A percentile compares a stretch with the other conserved stretches of the same genome.
phyloP scores from a whole-genome alignment of 2,888 invertebrate species.

The Athalia rosae region DNA sequence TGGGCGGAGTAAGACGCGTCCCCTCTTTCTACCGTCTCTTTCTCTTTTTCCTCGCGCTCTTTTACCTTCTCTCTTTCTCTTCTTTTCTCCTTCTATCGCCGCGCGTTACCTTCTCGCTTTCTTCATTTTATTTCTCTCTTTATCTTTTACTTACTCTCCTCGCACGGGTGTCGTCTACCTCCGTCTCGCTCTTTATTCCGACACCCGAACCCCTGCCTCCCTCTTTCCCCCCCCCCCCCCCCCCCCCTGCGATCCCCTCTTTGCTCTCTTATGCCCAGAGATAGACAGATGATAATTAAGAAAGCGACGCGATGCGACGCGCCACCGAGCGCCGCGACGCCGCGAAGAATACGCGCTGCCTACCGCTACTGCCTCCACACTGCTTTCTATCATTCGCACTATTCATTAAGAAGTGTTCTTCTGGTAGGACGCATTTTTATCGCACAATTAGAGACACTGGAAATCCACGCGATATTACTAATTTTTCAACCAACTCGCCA shows the following conservation, averaged over 20 bases:
- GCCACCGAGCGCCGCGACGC: constrained; percentile 31
- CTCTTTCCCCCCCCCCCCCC: constrained; percentile 55
- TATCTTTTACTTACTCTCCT: constrained; percentile 43
- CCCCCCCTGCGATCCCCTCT: constrained; percentile 48
- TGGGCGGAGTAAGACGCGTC: constrained; percentile 73
- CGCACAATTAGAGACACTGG: neutral
- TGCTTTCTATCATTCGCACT: constrained; percentile 36
- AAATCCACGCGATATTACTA: too few relatives aligned
- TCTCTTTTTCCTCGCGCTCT: constrained; percentile 51
- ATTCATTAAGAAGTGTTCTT: constrained; percentile 42
- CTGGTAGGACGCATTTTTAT: constrained; percentile 49
- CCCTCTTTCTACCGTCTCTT: constrained; percentile 52
- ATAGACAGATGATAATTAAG: constrained; percentile 74
- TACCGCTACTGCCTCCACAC: neutral
- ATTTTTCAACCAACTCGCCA: too few relatives aligned
- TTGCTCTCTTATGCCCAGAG: constrained; percentile 65
- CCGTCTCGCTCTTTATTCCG: constrained; percentile 47
- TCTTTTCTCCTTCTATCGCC: constrained; percentile 40
- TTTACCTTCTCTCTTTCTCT: constrained; percentile 36
- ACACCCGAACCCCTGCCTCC: constrained; percentile 48
- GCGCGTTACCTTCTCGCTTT: constrained; percentile 32
- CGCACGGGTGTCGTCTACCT: constrained; percentile 41
- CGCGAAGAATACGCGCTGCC: constrained; percentile 1
- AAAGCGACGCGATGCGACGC: constrained; percentile 70
- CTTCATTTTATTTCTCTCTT: constrained; percentile 42